phyloP scores from a whole-genome alignment of 2,113 vertebrate species.

The Myrmophylax atrothorax region DNA sequence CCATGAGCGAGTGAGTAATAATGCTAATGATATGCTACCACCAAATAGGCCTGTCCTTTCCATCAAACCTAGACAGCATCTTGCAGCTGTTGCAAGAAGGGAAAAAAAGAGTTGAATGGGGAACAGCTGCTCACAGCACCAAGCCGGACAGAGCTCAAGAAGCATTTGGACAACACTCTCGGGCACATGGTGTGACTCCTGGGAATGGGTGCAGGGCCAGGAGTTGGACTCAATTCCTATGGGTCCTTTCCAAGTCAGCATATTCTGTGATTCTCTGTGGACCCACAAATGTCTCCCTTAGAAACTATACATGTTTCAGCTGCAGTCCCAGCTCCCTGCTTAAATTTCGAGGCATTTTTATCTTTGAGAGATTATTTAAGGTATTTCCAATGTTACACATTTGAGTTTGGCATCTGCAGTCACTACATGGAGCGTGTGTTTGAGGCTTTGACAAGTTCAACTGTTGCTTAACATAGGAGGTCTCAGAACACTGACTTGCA shows the following conservation, averaged over 20 bases:
- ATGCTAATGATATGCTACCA: not conserved
- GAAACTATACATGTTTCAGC: not conserved
- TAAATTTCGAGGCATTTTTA: not conserved
- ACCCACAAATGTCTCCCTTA: not conserved
- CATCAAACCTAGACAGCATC: not conserved
- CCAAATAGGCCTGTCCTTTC: not conserved
- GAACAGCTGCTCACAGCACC: slow-evolving; percentile 22
- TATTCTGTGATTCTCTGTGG: not conserved
- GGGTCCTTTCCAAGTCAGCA: not conserved
- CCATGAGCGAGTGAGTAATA: not conserved
- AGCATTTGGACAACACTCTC: not conserved
- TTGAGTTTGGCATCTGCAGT: not conserved
- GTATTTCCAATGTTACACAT: not conserved
- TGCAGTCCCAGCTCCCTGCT: not conserved
- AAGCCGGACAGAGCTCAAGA: not conserved
- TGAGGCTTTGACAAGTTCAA: not conserved
- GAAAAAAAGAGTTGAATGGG: not conserved
- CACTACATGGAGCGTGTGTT: accelerated
- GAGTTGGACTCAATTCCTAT: not conserved
- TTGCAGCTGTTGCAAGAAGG: slow-evolving; percentile 23
- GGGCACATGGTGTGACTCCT: not conserved
- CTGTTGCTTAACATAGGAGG: not conserved
- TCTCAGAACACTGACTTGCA: not conserved
- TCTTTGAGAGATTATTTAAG: not conserved
- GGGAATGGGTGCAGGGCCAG: not conserved